Evolutionary conservation across 2,113 vertebrate genomes (phyloP).

Genomic region (Pachypanchax playfairii): DNA sequence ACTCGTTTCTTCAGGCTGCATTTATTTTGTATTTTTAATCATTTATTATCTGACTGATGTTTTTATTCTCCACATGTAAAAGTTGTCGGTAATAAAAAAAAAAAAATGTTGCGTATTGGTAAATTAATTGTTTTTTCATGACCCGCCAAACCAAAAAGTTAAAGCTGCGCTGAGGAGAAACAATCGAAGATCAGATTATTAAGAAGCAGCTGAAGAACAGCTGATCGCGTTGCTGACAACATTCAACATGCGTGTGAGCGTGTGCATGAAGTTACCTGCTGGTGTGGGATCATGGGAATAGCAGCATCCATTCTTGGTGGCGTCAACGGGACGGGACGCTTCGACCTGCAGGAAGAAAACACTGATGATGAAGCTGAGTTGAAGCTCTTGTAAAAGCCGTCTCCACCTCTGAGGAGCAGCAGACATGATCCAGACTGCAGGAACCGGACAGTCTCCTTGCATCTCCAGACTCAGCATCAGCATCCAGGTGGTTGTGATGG

Average conservation of each 20-base stretch:
- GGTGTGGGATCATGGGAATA: slow-evolving; percentile 89
- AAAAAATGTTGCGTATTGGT: too few species aligned
- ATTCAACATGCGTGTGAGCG: not conserved
- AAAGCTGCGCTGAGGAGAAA: not conserved
- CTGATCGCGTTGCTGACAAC: not conserved
- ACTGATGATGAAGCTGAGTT: not conserved
- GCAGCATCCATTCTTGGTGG: slow-evolving; percentile 82
- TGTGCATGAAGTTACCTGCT: slow-evolving; percentile 85
- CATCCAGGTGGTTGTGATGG: not conserved
- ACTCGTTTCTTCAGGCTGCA: too few species aligned
- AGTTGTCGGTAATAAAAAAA: too few species aligned
- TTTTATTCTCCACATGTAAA: not conserved
- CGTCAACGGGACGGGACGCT: slow-evolving; percentile 81
- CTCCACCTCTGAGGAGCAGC: not conserved
- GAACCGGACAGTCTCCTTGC: not conserved
- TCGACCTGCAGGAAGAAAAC: slow-evolving; percentile 80
- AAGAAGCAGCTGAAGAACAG: not conserved
- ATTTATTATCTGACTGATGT: too few species aligned
- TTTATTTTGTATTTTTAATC: too few species aligned
- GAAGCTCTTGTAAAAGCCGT: too few species aligned
- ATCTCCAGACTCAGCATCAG: not conserved
- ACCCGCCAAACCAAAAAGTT: not conserved
- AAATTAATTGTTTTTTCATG: too few species aligned
- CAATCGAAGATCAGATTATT: not conserved
- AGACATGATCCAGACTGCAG: not conserved